Evolutionary conservation across 1,140 invertebrate genomes (phyloP), one percentile per base, ranked within the genome.

Genomic region (Thaumatotibia leucotreta): DNA sequence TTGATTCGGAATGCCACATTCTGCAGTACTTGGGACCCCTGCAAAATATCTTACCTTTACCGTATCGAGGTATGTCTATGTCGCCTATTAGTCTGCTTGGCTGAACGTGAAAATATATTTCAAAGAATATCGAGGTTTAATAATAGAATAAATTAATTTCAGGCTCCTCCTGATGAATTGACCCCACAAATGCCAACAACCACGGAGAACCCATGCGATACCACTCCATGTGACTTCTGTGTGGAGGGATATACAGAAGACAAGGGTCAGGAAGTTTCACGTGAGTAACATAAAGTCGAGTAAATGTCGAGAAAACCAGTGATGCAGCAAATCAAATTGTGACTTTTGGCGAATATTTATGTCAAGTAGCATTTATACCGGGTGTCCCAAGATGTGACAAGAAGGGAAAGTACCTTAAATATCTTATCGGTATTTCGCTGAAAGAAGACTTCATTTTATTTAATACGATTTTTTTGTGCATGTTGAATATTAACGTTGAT

Each of bases 1-100:
- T 79, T 89, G 75, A 77, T 89, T 75, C 84, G 86, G 61, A 89
- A 91, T 64, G 82, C 86, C 1, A 91, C 88, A 22, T 61, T 91
- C 0, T 91, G 88, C 35, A 82, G 79, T 1, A 84, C 88, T 11
- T 91, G 88, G 88, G 86, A 89, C 70, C 88, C 88, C 8, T 91
- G 88, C 65, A 80, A 79, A 14, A 24, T 91, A 14, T 84, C 86
- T 0, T 91, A 91, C 71, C 70, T 91, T 27, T 91, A 91, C 69
- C 70, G 88, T 17, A 75, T 91, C 22, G 88, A 91, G 82, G 87
- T 91, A 75, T 77, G 17, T 20, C 39, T 63, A 32, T 49, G n/a
- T n/a, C n/a, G n/a, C n/a, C n/a, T n/a, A n/a, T n/a, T n/a, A n/a
- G n/a, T n/a, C n/a, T n/a, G n/a, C n/a, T n/a, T n/a, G n/a, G n/a